Conservation (phyloP, 92 coral and sea anemone species). For the Phenganax subtilis region DNA sequence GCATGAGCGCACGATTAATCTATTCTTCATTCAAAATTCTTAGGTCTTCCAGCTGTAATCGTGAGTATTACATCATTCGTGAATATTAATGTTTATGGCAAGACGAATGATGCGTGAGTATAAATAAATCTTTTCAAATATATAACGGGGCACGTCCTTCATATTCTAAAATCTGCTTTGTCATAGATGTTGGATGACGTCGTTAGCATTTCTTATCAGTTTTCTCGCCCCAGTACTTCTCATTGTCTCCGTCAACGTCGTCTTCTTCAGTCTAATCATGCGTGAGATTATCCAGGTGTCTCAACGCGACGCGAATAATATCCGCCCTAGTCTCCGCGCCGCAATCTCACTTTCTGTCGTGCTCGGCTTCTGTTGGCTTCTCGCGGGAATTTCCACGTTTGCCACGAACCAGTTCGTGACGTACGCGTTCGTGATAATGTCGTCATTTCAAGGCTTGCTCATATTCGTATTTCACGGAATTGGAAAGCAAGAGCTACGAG, state of each 20-base stretch:
- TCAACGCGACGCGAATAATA: slow-evolving; percentile 58
- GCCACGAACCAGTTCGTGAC: slow-evolving; percentile 63
- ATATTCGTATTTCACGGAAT: slow-evolving; percentile 85
- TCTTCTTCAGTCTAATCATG: slow-evolving; percentile 73
- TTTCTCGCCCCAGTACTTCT: slow-evolving; percentile 87
- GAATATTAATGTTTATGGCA: slow-evolving; percentile 61
- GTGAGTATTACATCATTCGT: slow-evolving; percentile 63
- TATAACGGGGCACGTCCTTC: slow-evolving; percentile 9
- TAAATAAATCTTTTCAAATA: slow-evolving; percentile 43
- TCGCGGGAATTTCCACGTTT: slow-evolving; percentile 87
- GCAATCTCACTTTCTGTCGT: slow-evolving; percentile 80
- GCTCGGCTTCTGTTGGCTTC: slow-evolving; percentile 89
- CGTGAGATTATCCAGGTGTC: slow-evolving; percentile 76
- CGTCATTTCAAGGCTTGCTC: slow-evolving; percentile 85
- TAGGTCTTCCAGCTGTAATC: slow-evolving; percentile 67
- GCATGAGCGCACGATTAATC: not conserved
- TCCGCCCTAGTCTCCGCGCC: slow-evolving; percentile 60
- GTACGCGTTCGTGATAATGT: slow-evolving; percentile 79
- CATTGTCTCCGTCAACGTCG: slow-evolving; percentile 61
- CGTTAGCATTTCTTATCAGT: slow-evolving; percentile 66
- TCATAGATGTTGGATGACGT: slow-evolving; percentile 87
- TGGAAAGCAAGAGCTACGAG: slow-evolving; percentile 83
- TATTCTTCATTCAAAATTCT: not conserved
- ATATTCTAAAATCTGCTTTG: not conserved
- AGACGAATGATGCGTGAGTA: slow-evolving; percentile 35